These are phyloP conservation scores for Margarornis squamiger DNA, from an alignment of 2,797 vertebrate species.

Conservation along the genomic window DNA sequence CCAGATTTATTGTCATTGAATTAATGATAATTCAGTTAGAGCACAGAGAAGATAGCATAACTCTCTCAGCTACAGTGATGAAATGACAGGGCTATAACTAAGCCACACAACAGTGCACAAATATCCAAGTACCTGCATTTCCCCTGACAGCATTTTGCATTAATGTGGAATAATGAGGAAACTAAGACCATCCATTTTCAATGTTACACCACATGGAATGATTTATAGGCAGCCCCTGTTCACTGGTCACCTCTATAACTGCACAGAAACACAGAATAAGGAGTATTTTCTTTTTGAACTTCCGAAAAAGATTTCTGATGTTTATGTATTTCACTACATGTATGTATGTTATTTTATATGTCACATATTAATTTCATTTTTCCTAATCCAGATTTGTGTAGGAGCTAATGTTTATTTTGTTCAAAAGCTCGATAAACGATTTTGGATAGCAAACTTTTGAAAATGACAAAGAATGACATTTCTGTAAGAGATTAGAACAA, in stretches of 20 bases:
- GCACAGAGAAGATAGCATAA: not conserved
- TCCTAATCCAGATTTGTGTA: not conserved
- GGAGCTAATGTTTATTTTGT: not conserved
- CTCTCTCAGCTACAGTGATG: not conserved
- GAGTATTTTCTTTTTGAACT: not conserved
- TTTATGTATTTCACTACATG: not conserved
- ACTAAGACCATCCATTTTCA: not conserved
- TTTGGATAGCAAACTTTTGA: not conserved
- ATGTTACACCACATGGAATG: not conserved
- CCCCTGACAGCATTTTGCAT: not conserved
- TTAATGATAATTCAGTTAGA: not conserved
- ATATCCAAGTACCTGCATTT: not conserved
- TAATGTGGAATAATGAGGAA: not conserved
- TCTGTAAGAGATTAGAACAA: not conserved
- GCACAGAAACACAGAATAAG: not conserved
- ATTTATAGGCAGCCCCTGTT: not conserved
- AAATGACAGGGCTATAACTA: not conserved
- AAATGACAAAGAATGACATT: not conserved
- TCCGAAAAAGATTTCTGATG: not conserved
- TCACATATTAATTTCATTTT: conserved; percentile 4
- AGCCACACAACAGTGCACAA: not conserved
- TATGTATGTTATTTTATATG: not conserved
- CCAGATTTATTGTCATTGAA: not conserved
- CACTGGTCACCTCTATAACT: not conserved
- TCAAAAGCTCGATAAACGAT: not conserved